phyloP scores from a whole-genome alignment of 2,888 invertebrate genomes.

The Orthosia incerta region DNA sequence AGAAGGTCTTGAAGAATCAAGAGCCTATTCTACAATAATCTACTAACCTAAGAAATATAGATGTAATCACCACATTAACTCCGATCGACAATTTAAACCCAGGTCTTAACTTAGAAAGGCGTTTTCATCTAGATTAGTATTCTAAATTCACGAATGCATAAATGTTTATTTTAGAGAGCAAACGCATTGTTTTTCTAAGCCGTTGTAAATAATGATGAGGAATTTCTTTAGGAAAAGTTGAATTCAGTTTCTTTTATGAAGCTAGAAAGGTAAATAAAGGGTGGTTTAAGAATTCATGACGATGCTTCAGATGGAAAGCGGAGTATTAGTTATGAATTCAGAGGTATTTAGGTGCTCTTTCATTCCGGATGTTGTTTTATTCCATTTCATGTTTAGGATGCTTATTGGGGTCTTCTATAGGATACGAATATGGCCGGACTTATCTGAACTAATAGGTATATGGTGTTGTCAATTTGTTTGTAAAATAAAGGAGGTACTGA shows the following conservation, averaged over 20 bases:
- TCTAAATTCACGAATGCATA: slow-evolving; percentile 40
- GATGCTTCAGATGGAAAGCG: slow-evolving; percentile 18
- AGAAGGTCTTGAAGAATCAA: too few relatives aligned
- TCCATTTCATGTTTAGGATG: slow-evolving; percentile 1
- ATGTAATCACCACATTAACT: slow-evolving; percentile 47
- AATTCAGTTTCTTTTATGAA: background rate
- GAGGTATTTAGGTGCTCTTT: slow-evolving; percentile 8
- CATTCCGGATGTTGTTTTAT: slow-evolving; percentile 21
- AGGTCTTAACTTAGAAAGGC: slow-evolving; percentile 57
- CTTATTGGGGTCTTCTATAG: background rate
- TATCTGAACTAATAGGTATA: background rate
- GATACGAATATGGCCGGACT: background rate
- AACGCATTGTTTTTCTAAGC: slow-evolving; percentile 17
- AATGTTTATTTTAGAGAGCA: slow-evolving; percentile 56
- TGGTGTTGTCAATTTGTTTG: too few relatives aligned
- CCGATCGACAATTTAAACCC: slow-evolving; percentile 52
- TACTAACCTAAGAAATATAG: slow-evolving; percentile 9
- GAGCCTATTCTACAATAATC: background rate
- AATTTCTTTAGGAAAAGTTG: slow-evolving; percentile 13
- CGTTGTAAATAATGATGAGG: slow-evolving; percentile 37
- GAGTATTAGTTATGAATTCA: slow-evolving; percentile 33
- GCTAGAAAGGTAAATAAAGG: slow-evolving; percentile 12
- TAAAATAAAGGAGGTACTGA: too few relatives aligned
- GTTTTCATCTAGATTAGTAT: slow-evolving; percentile 66
- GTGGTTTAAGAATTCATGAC: slow-evolving; percentile 33